These are phyloP conservation scores for Otolemur crassicaudatus DNA, from an alignment of 2,797 vertebrate genomes.

Conservation along the genomic window DNA sequence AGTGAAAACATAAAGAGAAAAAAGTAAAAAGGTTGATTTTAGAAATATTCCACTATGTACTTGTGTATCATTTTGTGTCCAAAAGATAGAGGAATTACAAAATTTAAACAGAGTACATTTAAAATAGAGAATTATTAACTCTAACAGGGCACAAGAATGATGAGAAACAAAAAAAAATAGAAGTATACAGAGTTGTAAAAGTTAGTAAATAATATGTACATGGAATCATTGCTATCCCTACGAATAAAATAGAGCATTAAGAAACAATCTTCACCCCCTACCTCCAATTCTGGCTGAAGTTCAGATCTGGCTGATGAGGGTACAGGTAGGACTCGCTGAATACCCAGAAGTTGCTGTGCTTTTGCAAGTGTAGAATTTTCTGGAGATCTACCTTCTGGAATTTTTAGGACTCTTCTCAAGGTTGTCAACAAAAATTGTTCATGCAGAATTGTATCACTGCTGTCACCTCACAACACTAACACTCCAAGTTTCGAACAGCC, in stretches of 20 bases:
- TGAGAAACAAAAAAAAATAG: neutral
- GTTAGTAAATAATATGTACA: neutral
- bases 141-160: neutral
- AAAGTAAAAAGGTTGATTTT: neutral
- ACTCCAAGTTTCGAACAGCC: neutral
- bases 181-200: neutral
- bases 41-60: neutral
- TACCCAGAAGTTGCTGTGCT: neutral
- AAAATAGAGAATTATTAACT: neutral
- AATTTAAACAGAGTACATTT: neutral
- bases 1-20: neutral
- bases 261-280: neutral
- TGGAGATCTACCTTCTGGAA: neutral
- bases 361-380: neutral
- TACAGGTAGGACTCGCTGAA: neutral
- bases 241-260: neutral
- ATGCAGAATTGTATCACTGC: neutral
- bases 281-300: neutral
- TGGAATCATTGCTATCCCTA: rapidly evolving
- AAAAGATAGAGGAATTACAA: neutral
- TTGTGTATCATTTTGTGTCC: neutral
- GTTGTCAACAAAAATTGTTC: neutral
- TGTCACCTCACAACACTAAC: no score
- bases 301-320: neutral
- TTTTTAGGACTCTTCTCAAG: neutral